phyloP scores from a whole-genome alignment of 2,797 vertebrate genomes.

The Clamator glandarius region DNA sequence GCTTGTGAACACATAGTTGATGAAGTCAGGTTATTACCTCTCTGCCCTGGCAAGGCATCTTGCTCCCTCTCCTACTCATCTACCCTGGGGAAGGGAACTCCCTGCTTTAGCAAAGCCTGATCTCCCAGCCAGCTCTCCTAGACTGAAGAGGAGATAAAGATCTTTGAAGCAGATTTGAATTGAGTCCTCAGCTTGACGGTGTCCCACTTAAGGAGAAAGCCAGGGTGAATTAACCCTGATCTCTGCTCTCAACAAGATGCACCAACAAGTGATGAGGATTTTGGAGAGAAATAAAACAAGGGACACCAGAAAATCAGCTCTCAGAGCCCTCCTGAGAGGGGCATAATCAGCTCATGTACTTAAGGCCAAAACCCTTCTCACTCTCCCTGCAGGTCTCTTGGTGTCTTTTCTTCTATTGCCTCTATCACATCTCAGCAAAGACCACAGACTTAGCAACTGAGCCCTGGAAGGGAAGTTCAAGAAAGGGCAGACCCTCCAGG shows the following conservation, averaged over 20 bases:
- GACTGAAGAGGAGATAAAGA: constrained; percentile 28
- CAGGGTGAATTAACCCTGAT: constrained; percentile 46
- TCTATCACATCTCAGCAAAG: constrained; percentile 2
- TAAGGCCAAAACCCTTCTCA: constrained; percentile 5
- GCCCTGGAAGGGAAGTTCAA: neutral
- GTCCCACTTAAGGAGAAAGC: constrained; percentile 43
- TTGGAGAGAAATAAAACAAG: constrained; percentile 19
- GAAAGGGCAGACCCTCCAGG: neutral
- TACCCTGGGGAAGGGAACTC: neutral
- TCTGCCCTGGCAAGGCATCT: neutral
- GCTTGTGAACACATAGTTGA: neutral
- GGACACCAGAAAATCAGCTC: neutral
- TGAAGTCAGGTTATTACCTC: neutral
- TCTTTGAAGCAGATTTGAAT: constrained; percentile 45
- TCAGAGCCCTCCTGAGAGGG: neutral
- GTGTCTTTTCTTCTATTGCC: constrained; percentile 7
- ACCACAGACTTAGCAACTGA: neutral
- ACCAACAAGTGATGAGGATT: constrained; percentile 20
- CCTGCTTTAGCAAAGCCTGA: neutral
- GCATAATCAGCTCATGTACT: neutral
- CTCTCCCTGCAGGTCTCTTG: neutral
- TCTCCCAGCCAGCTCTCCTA: neutral
- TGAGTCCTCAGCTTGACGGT: constrained; percentile 41
- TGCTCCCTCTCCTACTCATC: neutral
- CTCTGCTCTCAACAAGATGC: constrained; percentile 24